Evolutionary conservation across 2,888 invertebrate species (phyloP).

Genomic region (Gortyna flavago): DNA sequence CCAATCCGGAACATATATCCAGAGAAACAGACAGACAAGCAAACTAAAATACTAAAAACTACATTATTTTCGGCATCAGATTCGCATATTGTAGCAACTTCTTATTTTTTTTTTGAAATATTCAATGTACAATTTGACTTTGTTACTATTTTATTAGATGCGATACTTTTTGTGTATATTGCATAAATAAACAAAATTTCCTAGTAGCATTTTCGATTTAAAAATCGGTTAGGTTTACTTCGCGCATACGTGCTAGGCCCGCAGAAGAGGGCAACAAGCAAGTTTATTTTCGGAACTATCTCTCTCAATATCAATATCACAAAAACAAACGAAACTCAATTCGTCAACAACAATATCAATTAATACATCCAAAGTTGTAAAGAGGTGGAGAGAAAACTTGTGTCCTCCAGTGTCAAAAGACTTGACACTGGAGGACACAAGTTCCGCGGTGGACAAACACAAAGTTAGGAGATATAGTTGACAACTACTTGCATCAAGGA

Average conservation of each 20-base stretch:
- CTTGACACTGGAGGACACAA: constrained; percentile 16
- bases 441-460: constrained; percentile 38
- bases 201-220: not conserved
- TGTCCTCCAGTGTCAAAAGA: no score
- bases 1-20: not conserved
- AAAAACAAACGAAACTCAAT: constrained; percentile 8
- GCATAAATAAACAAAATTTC: not conserved
- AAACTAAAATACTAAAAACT: not conserved
- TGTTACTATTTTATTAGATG: no score
- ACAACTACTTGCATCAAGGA: constrained; percentile 50
- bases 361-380: constrained; percentile 17
- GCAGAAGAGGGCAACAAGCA: not conserved
- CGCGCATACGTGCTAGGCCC: not conserved
- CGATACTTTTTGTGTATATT: not conserved
- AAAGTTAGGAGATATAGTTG: constrained; percentile 44
- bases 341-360: constrained; percentile 32
- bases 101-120: no score
- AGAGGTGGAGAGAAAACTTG: no score
- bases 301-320: not conserved
- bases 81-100: not conserved
- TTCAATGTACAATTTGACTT: not conserved
- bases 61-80: not conserved
- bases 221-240: not conserved
- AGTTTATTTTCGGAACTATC: not conserved
- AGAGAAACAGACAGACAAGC: not conserved